Evolutionary conservation across 2,888 invertebrate species (phyloP).

Genomic region (Megastigmus dorsalis): DNA sequence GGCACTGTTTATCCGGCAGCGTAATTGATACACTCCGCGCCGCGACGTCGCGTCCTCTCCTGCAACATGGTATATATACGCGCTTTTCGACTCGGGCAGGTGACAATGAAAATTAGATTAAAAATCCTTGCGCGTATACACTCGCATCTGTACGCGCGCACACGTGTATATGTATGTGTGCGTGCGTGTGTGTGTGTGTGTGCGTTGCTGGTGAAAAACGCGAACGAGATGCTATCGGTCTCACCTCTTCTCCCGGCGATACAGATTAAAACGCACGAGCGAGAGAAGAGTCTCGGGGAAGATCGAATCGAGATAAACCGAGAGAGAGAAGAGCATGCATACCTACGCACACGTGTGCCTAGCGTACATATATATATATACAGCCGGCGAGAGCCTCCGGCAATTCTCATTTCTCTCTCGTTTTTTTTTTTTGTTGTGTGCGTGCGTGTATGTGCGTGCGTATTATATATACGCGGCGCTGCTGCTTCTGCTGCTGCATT

Average conservation of each 20-base stretch:
- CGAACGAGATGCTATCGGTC: conserved; percentile 69
- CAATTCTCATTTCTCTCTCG: conserved; percentile 45
- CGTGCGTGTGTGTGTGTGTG: too few relatives aligned
- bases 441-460: too few relatives aligned
- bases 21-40: conserved; percentile 49
- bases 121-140: conserved; percentile 47
- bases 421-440: conserved; percentile 30
- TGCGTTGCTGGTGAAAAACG: too few relatives aligned
- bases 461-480: too few relatives aligned
- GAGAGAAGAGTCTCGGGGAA: conserved; percentile 50
- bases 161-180: too few relatives aligned
- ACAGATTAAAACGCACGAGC: conserved; percentile 13
- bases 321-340: conserved; percentile 19
- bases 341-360: not conserved
- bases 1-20: conserved; percentile 32
- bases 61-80: conserved; percentile 21
- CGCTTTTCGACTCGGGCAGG: conserved; percentile 50
- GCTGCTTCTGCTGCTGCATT: conserved; percentile 31
- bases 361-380: too few relatives aligned
- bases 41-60: not conserved
- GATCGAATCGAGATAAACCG: conserved; percentile 54
- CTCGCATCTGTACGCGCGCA: too few relatives aligned
- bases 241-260: conserved; percentile 10
- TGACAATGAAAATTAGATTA: conserved; percentile 64
- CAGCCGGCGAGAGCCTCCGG: conserved; percentile 29